Conservation (phyloP, 2,113 vertebrate species). For the Diglossa brunneiventris region DNA sequence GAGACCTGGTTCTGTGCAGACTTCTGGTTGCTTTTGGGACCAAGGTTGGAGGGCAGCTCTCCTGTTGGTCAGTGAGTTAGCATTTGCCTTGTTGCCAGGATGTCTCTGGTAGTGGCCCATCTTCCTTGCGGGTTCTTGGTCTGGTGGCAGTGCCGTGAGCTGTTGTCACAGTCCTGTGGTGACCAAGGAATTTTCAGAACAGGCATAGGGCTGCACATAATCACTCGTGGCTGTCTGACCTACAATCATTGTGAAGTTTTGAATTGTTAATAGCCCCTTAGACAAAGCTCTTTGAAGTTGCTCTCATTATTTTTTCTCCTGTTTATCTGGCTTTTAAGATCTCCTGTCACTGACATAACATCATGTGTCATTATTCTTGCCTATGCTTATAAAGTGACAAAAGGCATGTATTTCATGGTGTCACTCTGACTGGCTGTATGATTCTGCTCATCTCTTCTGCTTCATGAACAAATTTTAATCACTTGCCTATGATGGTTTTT, state of each 20-base stretch:
- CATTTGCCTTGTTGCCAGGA: accelerated
- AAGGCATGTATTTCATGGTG: neutral
- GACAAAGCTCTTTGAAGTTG: neutral
- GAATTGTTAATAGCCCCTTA: neutral
- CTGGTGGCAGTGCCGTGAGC: neutral
- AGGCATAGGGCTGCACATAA: neutral
- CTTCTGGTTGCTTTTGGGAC: neutral
- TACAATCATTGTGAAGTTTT: neutral
- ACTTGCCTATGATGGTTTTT: neutral
- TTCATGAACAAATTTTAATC: neutral
- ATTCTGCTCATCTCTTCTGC: neutral
- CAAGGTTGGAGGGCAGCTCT: neutral
- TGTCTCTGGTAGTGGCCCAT: accelerated
- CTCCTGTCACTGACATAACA: neutral
- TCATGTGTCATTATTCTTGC: neutral
- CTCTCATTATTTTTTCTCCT: neutral
- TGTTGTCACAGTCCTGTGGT: neutral
- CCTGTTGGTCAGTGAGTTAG: neutral
- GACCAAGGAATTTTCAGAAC: neutral
- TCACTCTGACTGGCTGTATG: neutral
- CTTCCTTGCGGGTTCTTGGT: neutral
- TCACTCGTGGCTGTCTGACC: neutral
- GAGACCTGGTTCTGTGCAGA: neutral
- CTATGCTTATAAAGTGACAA: neutral
- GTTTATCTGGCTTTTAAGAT: neutral